These are phyloP conservation scores for Ectemnius cavifrons DNA, from an alignment of 2,888 invertebrate species.

Conservation along the genomic window DNA sequence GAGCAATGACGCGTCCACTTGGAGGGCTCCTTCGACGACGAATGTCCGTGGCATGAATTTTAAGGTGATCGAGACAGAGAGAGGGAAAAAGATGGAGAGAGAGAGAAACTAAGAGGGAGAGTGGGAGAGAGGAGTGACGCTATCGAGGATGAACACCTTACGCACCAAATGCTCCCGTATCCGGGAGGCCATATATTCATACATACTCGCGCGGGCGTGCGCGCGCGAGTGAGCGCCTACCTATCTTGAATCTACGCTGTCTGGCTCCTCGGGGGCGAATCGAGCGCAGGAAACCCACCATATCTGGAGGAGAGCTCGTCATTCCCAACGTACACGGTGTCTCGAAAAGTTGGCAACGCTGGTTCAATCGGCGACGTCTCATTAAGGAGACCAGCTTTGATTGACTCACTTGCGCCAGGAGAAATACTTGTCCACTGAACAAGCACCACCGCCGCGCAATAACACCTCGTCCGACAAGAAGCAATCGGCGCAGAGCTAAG, in stretches of 20 bases:
- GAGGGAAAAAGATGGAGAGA: conserved; percentile 22
- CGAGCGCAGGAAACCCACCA: conserved; percentile 48
- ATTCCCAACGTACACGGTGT: conserved; percentile 53
- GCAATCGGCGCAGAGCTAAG: conserved; percentile 20
- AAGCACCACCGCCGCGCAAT: neutral
- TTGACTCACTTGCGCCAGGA: conserved; percentile 1
- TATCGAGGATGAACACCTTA: conserved; percentile 74
- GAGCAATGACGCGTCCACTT: conserved; percentile 11
- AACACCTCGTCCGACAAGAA: conserved; percentile 45
- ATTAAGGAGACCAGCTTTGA: neutral
- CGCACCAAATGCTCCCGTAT: conserved; percentile 62
- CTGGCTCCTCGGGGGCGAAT: conserved; percentile 47
- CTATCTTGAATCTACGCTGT: conserved; percentile 55
- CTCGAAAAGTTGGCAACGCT: conserved; percentile 34
- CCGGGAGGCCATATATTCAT: conserved; percentile 8
- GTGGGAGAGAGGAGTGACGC: conserved; percentile 46
- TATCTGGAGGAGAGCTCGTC: conserved; percentile 48
- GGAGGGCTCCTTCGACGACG: conserved; percentile 18
- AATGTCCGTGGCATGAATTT: conserved; percentile 44
- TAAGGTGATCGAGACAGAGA: conserved; percentile 26
- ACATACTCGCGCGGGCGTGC: conserved; percentile 6
- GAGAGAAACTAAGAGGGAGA: neutral
- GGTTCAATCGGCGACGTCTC: conserved; percentile 3
- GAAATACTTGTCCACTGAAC: neutral
- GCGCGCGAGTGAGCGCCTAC: conserved; percentile 19